Evolutionary conservation across 2,797 vertebrate species (phyloP).

Genomic region (Alexandromys oeconomus): DNA sequence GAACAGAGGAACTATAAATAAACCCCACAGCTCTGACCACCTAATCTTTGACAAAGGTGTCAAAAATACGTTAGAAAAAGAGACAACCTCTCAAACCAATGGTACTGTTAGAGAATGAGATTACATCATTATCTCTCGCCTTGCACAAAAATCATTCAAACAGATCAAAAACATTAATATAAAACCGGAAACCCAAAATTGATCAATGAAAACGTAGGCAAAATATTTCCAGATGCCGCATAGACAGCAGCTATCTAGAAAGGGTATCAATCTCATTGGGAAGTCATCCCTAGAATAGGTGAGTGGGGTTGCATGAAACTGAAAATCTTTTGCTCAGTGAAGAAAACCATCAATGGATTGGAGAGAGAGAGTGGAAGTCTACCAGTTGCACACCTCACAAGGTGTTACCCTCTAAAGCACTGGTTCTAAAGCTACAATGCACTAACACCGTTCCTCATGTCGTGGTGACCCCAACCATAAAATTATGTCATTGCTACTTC

Average conservation of each 20-base stretch:
- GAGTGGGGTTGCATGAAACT: background rate
- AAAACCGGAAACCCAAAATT: background rate
- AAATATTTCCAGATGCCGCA: background rate
- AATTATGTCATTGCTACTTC: background rate
- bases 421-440: background rate
- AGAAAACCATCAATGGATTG: background rate
- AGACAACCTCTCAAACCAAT: background rate
- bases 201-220: background rate
- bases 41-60: background rate
- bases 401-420: too few species aligned
- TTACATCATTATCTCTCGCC: background rate
- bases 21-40: background rate
- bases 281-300: background rate
- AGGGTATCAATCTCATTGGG: background rate
- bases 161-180: background rate
- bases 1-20: background rate
- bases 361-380: background rate
- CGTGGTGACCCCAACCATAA: background rate
- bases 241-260: background rate
- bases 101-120: background rate
- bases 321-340: background rate
- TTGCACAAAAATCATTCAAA: background rate
- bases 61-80: background rate
- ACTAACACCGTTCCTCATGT: background rate
- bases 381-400: too few species aligned